Evolutionary conservation across 2,797 vertebrate species (phyloP).

Genomic region (Notamacropus eugenii): DNA sequence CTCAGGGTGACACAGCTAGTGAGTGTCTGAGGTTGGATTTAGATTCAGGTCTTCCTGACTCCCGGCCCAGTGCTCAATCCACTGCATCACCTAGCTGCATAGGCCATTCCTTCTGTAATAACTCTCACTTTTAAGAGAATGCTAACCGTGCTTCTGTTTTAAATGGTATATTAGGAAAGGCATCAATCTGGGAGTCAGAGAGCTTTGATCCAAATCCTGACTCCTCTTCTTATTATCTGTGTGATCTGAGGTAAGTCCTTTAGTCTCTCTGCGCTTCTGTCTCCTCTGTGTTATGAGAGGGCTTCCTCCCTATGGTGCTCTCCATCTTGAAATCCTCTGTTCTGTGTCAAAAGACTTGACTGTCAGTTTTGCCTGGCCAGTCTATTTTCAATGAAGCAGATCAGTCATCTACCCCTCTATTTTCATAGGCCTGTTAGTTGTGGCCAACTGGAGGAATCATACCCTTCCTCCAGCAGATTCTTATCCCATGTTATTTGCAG

Average conservation of each 20-base stretch:
- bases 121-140: background rate
- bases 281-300: background rate
- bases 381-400: constrained; percentile 4
- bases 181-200: background rate
- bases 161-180: background rate
- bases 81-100: too few species aligned
- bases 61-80: too few species aligned
- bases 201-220: background rate
- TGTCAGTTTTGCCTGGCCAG: background rate
- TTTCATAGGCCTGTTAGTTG: background rate
- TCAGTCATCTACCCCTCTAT: background rate
- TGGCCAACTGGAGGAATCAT: constrained; percentile 9
- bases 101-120: too few species aligned
- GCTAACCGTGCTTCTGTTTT: background rate
- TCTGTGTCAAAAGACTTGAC: background rate
- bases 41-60: too few species aligned
- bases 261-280: background rate
- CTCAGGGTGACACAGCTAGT: background rate
- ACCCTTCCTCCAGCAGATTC: background rate
- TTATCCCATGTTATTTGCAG: background rate
- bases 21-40: too few species aligned
- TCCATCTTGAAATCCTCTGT: background rate
- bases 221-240: background rate
- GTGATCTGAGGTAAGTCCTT: background rate
- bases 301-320: background rate